These are phyloP conservation scores for Prinia subflava DNA, from an alignment of 2,113 vertebrate genomes.

Conservation along the genomic window DNA sequence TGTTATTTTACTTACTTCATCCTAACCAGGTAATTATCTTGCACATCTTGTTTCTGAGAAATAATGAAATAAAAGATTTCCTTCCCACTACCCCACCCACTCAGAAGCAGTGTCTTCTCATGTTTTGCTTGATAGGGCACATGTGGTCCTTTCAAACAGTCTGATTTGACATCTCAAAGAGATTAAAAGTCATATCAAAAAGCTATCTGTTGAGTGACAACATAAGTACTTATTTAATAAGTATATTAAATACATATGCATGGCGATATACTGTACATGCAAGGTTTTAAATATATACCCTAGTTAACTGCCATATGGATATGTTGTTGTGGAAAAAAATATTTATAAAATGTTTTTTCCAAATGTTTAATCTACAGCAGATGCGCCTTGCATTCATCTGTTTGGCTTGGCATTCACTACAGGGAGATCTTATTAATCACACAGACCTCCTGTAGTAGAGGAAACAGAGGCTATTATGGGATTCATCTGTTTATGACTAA, in stretches of 20 bases:
- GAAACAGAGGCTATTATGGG: slow-evolving; percentile 69
- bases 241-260: slow-evolving; percentile 40
- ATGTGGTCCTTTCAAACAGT: slow-evolving; percentile 35
- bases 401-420: slow-evolving; percentile 75
- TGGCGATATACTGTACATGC: slow-evolving; percentile 50
- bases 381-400: slow-evolving; percentile 77
- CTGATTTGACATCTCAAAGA: neutral
- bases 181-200: slow-evolving; percentile 24
- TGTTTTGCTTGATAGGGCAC: slow-evolving; percentile 44
- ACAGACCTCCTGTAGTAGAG: slow-evolving; percentile 71
- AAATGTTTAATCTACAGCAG: slow-evolving; percentile 83
- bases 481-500: slow-evolving; percentile 64
- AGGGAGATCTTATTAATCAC: slow-evolving; percentile 71
- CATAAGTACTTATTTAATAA: slow-evolving; percentile 34
- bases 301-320: slow-evolving; percentile 77
- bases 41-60: slow-evolving; percentile 24
- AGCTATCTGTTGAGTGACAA: slow-evolving; percentile 47
- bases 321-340: slow-evolving; percentile 77
- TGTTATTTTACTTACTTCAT: slow-evolving; percentile 15
- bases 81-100: slow-evolving; percentile 50
- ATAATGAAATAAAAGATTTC: slow-evolving; percentile 38
- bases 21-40: slow-evolving; percentile 41
- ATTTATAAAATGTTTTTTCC: slow-evolving; percentile 83
- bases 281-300: slow-evolving; percentile 63
- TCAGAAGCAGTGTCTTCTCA: slow-evolving; percentile 38